Percentiles rank a stretch among this genome's conserved stretches.
These are phyloP conservation scores for Loripinus fragilis DNA, from an alignment of 2,888 invertebrate species.

Conservation along the genomic window DNA sequence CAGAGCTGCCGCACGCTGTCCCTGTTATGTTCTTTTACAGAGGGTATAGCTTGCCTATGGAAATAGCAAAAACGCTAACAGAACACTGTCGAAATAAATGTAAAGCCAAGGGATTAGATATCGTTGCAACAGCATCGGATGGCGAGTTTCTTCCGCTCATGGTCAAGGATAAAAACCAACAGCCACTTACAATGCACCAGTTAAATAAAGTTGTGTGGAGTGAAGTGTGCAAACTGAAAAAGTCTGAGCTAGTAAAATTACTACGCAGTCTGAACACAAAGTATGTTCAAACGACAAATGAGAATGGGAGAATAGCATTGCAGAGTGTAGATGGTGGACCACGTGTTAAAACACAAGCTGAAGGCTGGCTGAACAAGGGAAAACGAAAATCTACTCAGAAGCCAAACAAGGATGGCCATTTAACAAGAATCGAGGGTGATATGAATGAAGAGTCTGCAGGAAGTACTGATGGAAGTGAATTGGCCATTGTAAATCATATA, in stretches of 20 bases:
- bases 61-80: conserved; percentile 22
- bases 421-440: too few relatives aligned
- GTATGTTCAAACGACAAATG: not conserved
- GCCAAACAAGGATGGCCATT: too few relatives aligned
- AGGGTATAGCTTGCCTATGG: conserved; percentile 40
- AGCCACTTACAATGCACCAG: conserved; percentile 34
- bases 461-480: too few relatives aligned
- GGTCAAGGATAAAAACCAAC: conserved; percentile 8
- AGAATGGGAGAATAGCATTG: not conserved
- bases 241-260: too few relatives aligned
- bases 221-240: not conserved
- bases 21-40: conserved; percentile 39
- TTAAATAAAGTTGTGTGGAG: conserved; percentile 33
- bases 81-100: conserved; percentile 16
- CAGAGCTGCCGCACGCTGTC: conserved; percentile 39
- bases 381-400: not conserved
- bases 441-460: too few relatives aligned
- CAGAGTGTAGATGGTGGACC: not conserved
- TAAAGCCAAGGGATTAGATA: conserved; percentile 13
- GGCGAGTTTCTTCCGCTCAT: conserved; percentile 36
- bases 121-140: too few relatives aligned
- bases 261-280: too few relatives aligned
- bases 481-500: too few relatives aligned
- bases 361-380: not conserved
- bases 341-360: not conserved